Evolutionary conservation across 2,888 invertebrate genomes (phyloP).

Genomic region (Ormyrus thymus): DNA sequence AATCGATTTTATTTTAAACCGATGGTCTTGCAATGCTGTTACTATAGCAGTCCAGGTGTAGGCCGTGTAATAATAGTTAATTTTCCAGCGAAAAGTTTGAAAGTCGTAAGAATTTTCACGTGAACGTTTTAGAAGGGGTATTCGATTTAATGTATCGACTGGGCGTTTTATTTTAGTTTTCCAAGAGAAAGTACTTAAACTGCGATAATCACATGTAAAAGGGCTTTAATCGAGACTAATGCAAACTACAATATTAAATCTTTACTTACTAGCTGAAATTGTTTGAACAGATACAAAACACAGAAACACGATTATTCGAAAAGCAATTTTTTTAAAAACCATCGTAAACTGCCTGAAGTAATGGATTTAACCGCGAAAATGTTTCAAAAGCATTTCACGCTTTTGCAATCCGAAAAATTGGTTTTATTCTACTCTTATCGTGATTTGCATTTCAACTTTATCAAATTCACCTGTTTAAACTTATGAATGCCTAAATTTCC

Average conservation of each 20-base stretch:
- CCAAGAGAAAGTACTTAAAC: too few species aligned
- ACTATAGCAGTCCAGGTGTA: too few species aligned
- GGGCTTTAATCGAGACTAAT: neutral
- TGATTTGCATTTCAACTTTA: neutral
- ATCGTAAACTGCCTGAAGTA: neutral
- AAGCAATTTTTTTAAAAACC: neutral
- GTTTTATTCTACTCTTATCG: constrained; percentile 9
- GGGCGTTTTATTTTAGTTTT: too few species aligned
- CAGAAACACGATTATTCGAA: neutral
- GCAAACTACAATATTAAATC: neutral
- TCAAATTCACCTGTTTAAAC: constrained; percentile 9
- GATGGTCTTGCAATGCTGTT: neutral
- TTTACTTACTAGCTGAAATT: constrained; percentile 14
- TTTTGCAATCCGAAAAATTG: neutral
- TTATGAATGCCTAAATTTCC: neutral
- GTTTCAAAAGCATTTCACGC: neutral
- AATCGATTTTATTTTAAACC: neutral
- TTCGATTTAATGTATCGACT: neutral
- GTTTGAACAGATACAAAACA: neutral
- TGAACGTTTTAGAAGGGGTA: neutral
- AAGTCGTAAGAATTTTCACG: neutral
- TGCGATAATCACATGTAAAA: too few species aligned
- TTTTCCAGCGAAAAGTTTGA: neutral
- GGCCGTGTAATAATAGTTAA: neutral
- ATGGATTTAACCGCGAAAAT: neutral